Evolutionary conservation across 2,888 invertebrate genomes (phyloP), one percentile per base, ranked within the genome.

Genomic region (Autographa gamma): DNA sequence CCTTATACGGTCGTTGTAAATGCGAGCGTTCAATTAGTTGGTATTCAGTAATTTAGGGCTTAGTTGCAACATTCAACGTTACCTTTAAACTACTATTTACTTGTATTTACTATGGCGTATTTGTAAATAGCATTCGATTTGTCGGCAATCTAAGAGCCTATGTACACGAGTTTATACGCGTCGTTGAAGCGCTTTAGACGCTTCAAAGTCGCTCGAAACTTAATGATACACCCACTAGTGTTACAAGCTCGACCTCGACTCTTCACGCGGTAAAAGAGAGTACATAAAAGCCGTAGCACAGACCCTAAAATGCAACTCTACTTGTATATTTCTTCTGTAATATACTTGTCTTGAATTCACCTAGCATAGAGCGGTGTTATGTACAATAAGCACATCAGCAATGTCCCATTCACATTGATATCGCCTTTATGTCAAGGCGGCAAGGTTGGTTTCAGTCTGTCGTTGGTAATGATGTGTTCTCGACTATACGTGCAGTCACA

Each of bases 11-110:
- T 48, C 48, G 16, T 48, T 48, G 48, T 48, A 48, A 48, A 48
- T 48, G 48, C 48, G 16, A 48, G n/a, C n/a, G 48, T n/a, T 43
- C 48, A 48, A 48, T 48, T 48, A 7, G 48, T 48, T n/a, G 48
- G 48, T 48, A 48, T 48, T 48, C 48, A 48, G 48, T n/a, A 48
- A 48, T 48, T 48, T 48, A 48, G 48, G 8, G n/a, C 48, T 48
- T n/a, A 48, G 48, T 48, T 48, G 48, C 48, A 48, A 48, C 43
- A 43, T 43, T 43, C 43, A 16, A 43, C 14, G n/a, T n/a, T 48
- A n/a, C 48, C n/a, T 48, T 48, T n/a, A 48, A n/a, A 48, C n/a
- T 48, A 48, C 48, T 48, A 48, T 48, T 48, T 25, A 25, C 2
- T 25, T 25, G 25, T 25, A 3, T 25, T 25, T 48, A 48, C n/a